A percentile compares a stretch with the other conserved stretches of the same genome.
phyloP scores from a whole-genome alignment of 1,140 invertebrate genomes.

The Lutraria rhynchaena region DNA sequence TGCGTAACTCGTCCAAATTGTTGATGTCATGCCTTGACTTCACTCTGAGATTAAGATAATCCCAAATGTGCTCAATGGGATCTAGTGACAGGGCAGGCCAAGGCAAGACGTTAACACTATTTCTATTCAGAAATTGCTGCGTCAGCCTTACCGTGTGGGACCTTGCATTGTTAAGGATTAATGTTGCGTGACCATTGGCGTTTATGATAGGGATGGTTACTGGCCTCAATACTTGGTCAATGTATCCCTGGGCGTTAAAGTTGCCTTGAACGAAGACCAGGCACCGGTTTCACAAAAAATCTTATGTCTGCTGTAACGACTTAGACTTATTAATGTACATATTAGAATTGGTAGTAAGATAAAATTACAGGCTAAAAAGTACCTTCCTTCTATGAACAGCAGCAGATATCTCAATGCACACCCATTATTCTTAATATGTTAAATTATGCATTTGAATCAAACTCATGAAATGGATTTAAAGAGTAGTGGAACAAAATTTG shows the following conservation, averaged over 20 bases:
- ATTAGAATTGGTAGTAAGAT: too few species aligned
- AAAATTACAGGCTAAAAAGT: too few species aligned
- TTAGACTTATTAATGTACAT: too few species aligned
- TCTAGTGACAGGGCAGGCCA: not conserved
- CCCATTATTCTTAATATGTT: too few species aligned
- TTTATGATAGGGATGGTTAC: not conserved
- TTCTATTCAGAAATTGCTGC: not conserved
- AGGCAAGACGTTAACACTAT: not conserved
- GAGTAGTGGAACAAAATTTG: too few species aligned
- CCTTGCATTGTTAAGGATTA: conserved; percentile 10
- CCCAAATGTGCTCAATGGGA: conserved; percentile 27
- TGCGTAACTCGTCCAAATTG: not conserved
- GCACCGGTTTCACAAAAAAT: not conserved
- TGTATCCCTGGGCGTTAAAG: too few species aligned
- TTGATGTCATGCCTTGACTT: conserved; percentile 25
- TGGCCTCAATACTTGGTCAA: not conserved
- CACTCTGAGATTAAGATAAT: conserved; percentile 3
- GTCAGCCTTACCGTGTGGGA: not conserved
- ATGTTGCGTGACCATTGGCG: not conserved
- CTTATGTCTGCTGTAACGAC: too few species aligned
- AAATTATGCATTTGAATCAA: too few species aligned
- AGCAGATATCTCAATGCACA: too few species aligned
- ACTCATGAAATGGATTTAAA: too few species aligned
- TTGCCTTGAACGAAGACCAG: not conserved
- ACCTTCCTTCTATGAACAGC: too few species aligned